These are phyloP conservation scores for Drepana falcataria DNA, from an alignment of 2,888 invertebrate species.

Conservation along the genomic window DNA sequence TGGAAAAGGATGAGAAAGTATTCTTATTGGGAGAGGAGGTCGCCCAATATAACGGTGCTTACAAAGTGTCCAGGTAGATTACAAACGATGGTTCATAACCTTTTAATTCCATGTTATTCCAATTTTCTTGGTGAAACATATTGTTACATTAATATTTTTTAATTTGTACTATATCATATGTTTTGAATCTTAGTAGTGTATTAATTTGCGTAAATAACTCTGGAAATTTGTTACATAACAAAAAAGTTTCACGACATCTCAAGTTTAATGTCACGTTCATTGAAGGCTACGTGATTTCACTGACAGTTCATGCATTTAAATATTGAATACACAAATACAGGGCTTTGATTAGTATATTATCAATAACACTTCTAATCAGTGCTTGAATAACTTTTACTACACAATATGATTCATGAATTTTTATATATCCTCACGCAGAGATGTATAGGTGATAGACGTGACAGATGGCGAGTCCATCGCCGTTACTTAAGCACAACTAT, in stretches of 20 bases:
- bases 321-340: too few species aligned
- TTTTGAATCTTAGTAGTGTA: neutral
- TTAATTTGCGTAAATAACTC: neutral
- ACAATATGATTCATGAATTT: too few species aligned
- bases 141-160: neutral
- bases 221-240: conserved; percentile 50
- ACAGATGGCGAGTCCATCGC: too few species aligned
- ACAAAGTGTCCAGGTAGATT: conserved; percentile 87
- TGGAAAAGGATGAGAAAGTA: conserved; percentile 93
- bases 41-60: conserved; percentile 98
- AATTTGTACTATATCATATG: neutral
- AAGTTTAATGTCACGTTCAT: conserved; percentile 18
- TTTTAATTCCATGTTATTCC: neutral
- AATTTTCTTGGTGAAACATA: neutral
- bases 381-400: too few species aligned
- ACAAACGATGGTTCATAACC: conserved; percentile 17
- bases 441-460: too few species aligned
- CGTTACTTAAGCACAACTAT: too few species aligned
- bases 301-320: too few species aligned
- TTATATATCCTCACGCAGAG: too few species aligned
- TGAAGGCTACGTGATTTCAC: neutral
- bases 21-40: conserved; percentile 98
- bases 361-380: too few species aligned
- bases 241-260: conserved; percentile 42
- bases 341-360: too few species aligned